Base-by-base conservation (phyloP, 2,113 vertebrate species). In the Gavialis gangeticus region DNA sequence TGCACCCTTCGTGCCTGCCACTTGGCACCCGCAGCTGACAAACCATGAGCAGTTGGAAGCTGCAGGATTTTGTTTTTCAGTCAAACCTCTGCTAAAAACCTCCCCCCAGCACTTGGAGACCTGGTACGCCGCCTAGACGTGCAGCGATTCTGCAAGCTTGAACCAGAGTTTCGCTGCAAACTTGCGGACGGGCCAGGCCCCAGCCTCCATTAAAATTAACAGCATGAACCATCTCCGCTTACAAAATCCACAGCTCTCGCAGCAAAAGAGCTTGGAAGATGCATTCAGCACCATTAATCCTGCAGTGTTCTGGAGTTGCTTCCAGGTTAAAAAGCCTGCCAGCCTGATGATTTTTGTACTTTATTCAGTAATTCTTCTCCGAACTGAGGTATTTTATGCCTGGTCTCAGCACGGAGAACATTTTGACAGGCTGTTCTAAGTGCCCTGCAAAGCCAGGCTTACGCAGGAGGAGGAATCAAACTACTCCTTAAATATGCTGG, bases 291-390 rank as follows among this genome's bases (percentile, higher is more conserved):
- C 7, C 3, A 57, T 46, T 79, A n/a, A 67, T 3, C 12, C 12
- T 63, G 75, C 19, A 30, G 66, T 15, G 28, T 82, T 55, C 24
- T 88, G 22, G 58, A 82, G 77, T 19, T 82, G n/a, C 17, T 93
- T 92, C 81, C 71, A 12, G 90, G 77, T 73, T 37, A 30, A 25
- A 79, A 34, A 79, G 27, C 67, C 59, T 87, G 75, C 28, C 67
- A 84, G 2, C 79, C 12, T 55, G 57, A 57, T 60, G 79, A 28
- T 60, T 82, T 75, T 81, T 63, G 80, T 18, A 89, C 80, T 25
- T 67, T 30, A 63, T 76, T 90, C 30, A 88, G 62, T 22, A 13
- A 56, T 21, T 75, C 34, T 84, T 64, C 79, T 89, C 82, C 76
- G 66, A 27, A 30, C 24, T 13, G 17, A 84, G 76, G 71, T 22